These are phyloP conservation scores for Psylliodes chrysocephalus DNA, from an alignment of 2,888 invertebrate species.

Conservation along the genomic window DNA sequence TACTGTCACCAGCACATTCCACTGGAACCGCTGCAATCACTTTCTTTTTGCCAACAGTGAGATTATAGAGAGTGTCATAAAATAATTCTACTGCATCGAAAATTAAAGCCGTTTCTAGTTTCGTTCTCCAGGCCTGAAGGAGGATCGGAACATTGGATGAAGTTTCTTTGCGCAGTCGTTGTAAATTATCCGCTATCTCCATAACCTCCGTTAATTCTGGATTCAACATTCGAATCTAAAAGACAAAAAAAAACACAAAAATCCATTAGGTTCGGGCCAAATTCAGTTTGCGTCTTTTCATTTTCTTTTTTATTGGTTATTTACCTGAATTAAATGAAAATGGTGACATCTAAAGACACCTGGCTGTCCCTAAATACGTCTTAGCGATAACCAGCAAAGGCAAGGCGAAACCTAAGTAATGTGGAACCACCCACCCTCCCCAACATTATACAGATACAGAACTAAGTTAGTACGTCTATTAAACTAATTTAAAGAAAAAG, in stretches of 20 bases:
- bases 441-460: too few species aligned
- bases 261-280: too few species aligned
- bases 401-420: too few species aligned
- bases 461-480: too few species aligned
- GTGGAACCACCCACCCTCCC: too few species aligned
- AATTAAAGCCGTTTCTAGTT: conserved; percentile 81
- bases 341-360: too few species aligned
- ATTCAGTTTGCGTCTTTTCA: too few species aligned
- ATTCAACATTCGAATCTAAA: conserved; percentile 70
- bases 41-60: conserved; percentile 56
- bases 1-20: conserved; percentile 70
- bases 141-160: conserved; percentile 18
- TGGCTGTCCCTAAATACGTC: too few species aligned
- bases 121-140: conserved; percentile 56
- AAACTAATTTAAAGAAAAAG: too few species aligned
- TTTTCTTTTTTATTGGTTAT: too few species aligned
- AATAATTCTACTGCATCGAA: conserved; percentile 87
- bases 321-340: too few species aligned
- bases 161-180: conserved; percentile 23
- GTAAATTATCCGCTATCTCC: conserved; percentile 37
- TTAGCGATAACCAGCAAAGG: too few species aligned
- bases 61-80: conserved; percentile 79
- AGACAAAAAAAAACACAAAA: background rate
- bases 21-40: conserved; percentile 45
- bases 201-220: conserved; percentile 66